Evolutionary conservation across 2,888 invertebrate species (phyloP).

Genomic region (Bembecia ichneumoniformis): DNA sequence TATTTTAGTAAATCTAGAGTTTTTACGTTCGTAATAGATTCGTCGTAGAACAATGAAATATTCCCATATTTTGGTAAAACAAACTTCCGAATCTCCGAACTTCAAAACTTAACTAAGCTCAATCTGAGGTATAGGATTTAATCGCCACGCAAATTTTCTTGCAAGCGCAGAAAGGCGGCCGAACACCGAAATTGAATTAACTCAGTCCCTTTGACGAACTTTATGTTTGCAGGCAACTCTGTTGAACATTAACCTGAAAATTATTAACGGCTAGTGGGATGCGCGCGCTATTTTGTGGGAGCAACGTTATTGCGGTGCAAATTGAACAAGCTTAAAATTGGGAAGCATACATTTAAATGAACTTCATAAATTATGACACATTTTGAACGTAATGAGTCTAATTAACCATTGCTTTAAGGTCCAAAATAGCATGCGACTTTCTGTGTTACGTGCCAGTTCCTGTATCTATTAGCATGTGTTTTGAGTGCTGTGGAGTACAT

Average conservation of each 20-base stretch:
- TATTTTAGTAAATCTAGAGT: too few species aligned
- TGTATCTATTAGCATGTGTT: too few species aligned
- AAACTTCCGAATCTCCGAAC: constrained; percentile 11
- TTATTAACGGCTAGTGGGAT: constrained; percentile 31
- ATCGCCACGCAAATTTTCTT: constrained; percentile 51
- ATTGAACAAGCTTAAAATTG: too few species aligned
- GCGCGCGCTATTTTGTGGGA: constrained; percentile 15
- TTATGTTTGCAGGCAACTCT: constrained; percentile 43
- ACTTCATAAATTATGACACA: too few species aligned
- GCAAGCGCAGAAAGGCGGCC: constrained; percentile 37
- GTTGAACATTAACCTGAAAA: constrained; percentile 33
- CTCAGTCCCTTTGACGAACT: constrained; percentile 54
- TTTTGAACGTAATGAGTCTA: too few species aligned
- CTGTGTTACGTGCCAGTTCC: too few species aligned
- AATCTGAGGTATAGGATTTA: constrained; percentile 45
- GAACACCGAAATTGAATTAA: constrained; percentile 56
- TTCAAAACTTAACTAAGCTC: constrained; percentile 29
- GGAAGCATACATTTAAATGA: too few species aligned
- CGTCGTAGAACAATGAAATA: too few species aligned
- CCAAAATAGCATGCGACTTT: too few species aligned
- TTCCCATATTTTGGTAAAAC: background rate
- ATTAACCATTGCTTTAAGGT: too few species aligned
- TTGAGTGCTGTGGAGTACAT: too few species aligned
- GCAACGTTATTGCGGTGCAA: constrained; percentile 23
- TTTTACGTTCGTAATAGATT: too few species aligned